These are phyloP conservation scores for Setophaga petechia DNA, from an alignment of 2,113 vertebrate genomes.

Conservation along the genomic window DNA sequence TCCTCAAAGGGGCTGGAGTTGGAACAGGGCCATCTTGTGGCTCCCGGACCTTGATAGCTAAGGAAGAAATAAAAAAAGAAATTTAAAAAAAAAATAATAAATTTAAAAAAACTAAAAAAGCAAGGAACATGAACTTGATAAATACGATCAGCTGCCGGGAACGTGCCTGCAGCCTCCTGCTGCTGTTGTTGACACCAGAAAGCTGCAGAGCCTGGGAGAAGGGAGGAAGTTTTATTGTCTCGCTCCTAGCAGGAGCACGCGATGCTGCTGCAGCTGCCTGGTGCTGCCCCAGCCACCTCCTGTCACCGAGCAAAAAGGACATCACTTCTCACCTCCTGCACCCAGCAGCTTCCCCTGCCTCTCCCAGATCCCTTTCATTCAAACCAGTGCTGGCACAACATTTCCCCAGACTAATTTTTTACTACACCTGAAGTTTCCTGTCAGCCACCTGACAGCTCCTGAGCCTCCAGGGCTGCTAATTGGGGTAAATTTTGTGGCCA, in stretches of 20 bases:
- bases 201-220: not conserved
- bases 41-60: not conserved
- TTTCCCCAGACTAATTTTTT: not conserved
- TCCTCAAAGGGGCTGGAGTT: constrained; percentile 36
- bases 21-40: constrained; percentile 28
- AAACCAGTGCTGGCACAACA: fast-evolving
- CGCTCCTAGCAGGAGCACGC: not conserved
- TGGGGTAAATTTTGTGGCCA: not conserved
- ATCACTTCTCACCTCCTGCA: not conserved
- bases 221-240: constrained; percentile 36
- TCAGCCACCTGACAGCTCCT: not conserved
- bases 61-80: not conserved
- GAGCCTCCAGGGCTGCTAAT: not conserved
- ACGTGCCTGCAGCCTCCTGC: constrained; percentile 48
- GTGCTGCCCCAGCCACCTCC: not conserved
- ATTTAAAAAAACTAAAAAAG: not conserved
- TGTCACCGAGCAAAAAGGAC: not conserved
- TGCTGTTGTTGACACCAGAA: constrained; percentile 59
- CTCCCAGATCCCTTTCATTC: fast-evolving
- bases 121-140: constrained; percentile 49
- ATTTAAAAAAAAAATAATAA: not conserved
- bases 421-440: not conserved
- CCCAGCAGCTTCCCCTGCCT: not conserved
- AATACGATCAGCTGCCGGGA: constrained; percentile 53
- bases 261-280: constrained; percentile 14